Evolutionary conservation across 2,888 invertebrate genomes (phyloP).

Genomic region (Horisme vitalbata): DNA sequence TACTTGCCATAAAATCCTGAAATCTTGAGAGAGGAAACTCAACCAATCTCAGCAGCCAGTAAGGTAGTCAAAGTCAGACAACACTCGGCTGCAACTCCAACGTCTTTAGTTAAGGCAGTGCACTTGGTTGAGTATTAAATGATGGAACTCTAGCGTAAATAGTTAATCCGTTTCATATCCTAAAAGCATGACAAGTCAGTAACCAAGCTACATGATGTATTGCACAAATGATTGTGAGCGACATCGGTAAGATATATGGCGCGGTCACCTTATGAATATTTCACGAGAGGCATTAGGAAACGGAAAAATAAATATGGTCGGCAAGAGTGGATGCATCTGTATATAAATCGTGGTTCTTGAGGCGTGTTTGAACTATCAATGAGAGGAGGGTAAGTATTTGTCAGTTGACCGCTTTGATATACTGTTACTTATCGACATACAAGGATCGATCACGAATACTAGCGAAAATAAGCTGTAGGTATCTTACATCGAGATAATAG

Average conservation of each 20-base stretch:
- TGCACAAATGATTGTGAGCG: conserved; percentile 55
- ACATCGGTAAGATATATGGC: conserved; percentile 72
- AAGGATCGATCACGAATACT: no score
- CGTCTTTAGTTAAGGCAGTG: no score
- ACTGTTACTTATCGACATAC: no score
- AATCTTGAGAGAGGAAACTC: no score
- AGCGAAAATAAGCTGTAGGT: no score
- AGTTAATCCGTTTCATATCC: background rate
- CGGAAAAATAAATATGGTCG: conserved; percentile 78
- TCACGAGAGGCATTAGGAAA: conserved; percentile 75
- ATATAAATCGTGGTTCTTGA: conserved; percentile 72
- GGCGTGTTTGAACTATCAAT: conserved; percentile 53
- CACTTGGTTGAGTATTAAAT: no score
- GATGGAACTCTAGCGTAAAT: no score
- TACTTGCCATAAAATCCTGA: conserved; percentile 18
- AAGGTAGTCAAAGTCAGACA: no score
- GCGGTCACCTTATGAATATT: conserved; percentile 78
- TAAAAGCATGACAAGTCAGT: conserved; percentile 7
- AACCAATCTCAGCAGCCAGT: no score
- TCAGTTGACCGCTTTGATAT: conserved; percentile 16
- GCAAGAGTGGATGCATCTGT: conserved; percentile 52
- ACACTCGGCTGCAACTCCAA: no score
- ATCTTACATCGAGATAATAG: no score
- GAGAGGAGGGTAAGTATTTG: conserved; percentile 15
- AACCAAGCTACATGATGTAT: conserved; percentile 12